These are phyloP conservation scores for Myocastor coypus DNA, from an alignment of 2,113 vertebrate genomes.

Conservation along the genomic window DNA sequence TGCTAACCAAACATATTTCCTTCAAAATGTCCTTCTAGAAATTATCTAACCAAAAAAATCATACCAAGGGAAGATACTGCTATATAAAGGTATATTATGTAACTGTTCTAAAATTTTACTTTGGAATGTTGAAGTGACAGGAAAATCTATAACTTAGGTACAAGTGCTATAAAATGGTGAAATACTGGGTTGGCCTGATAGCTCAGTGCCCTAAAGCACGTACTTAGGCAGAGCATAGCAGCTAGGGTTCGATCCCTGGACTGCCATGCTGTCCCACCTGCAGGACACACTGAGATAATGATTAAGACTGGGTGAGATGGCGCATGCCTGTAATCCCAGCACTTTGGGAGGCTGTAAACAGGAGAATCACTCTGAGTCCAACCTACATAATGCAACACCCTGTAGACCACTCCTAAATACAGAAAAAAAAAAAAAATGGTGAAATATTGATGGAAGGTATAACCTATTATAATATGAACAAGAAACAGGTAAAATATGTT, in stretches of 20 bases:
- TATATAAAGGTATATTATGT: not conserved
- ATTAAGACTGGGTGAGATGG: too few species aligned
- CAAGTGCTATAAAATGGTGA: not conserved
- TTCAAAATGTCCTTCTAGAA: constrained; percentile 12
- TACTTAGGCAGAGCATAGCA: too few species aligned
- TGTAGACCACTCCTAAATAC: too few species aligned
- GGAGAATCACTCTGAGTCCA: too few species aligned
- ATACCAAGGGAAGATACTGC: not conserved
- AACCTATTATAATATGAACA: not conserved
- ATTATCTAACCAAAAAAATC: not conserved
- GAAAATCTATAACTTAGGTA: constrained; percentile 43
- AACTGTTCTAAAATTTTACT: not conserved
- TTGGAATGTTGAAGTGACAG: not conserved
- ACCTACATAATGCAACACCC: too few species aligned
- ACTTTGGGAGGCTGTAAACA: too few species aligned
- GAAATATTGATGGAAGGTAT: not conserved
- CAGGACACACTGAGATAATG: too few species aligned
- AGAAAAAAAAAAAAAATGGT: not conserved
- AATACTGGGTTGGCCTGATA: not conserved
- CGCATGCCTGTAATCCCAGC: too few species aligned
- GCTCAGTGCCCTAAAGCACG: too few species aligned
- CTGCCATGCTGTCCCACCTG: too few species aligned
- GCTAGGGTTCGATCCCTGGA: too few species aligned
- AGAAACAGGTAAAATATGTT: not conserved
- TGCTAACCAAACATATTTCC: constrained; percentile 31